A percentile compares a stretch with the other conserved stretches of the same genome.
These are phyloP conservation scores for Tragelaphus buxtoni DNA, from an alignment of 2,113 vertebrate genomes.

Conservation along the genomic window DNA sequence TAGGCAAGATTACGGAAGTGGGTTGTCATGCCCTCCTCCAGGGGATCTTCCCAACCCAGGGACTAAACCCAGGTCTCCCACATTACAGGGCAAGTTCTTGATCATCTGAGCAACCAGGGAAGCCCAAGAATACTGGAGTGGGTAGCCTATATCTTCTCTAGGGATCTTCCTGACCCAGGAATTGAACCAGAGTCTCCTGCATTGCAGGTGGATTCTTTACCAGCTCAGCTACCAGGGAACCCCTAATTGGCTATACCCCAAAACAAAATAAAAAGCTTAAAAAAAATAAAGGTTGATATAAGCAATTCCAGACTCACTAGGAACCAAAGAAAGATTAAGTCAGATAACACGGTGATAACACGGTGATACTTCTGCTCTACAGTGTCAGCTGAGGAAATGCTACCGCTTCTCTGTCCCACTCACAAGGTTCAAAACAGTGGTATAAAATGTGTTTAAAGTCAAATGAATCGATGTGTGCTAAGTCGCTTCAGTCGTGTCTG, in stretches of 20 bases:
- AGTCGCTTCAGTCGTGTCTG: background rate
- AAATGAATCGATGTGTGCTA: background rate
- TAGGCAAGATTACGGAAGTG: background rate
- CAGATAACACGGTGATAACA: background rate
- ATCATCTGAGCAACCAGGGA: background rate
- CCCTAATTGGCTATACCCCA: background rate
- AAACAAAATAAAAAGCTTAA: background rate
- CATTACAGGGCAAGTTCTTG: background rate
- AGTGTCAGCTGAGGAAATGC: background rate
- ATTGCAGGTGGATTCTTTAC: background rate
- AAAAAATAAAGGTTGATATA: background rate
- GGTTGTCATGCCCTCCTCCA: background rate
- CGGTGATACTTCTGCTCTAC: background rate
- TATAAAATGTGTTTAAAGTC: background rate
- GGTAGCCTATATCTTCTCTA: background rate
- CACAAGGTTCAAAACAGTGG: background rate
- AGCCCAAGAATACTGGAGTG: background rate
- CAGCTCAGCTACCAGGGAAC: background rate
- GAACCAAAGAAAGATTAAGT: background rate
- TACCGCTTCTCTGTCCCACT: fast-evolving
- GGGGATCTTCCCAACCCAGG: background rate
- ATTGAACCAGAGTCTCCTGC: background rate
- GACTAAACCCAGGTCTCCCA: background rate
- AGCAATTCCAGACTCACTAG: background rate
- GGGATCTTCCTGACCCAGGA: background rate